Evolutionary conservation across 2,888 invertebrate genomes (phyloP), one percentile per base, ranked within the genome.

Genomic region (Stramonita haemastoma): DNA sequence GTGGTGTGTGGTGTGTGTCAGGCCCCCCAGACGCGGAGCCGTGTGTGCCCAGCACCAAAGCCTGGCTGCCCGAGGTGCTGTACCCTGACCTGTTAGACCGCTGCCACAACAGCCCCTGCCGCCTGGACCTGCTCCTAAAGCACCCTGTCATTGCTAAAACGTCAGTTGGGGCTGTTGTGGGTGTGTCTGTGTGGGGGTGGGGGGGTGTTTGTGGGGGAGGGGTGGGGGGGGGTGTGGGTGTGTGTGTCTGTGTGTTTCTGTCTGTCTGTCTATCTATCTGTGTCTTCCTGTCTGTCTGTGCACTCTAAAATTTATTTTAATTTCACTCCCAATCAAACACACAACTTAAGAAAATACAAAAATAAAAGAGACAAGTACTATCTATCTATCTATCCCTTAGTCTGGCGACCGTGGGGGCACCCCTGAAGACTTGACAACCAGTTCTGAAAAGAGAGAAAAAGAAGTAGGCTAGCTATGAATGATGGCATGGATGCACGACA

Each of bases 1-100:
- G 73, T 26, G 73, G 6, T 15, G 6, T 15, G 13, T 15, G 13
- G 26, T 73, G 73, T 73, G 17, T 56, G 81, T 2, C 90, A 95
- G 95, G 95, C 56, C 92, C 93, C 13, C 95, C 95, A 0, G 95
- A 95, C 90, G 94, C 94, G 1, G 93, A 94, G 73, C 87, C 90
- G 22, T 95, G 95, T 91, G 91, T 91, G 15, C 91, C 92, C 15
- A 94, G 94, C 87, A 91, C 91, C 1, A 85, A 91, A 60, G 92
- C 94, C 5, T 95, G 95, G 95, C 92, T 93, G 91, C 94, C 94
- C 1, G 90, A 91, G 73, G 81, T 83, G 81, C 46, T 22, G 29
- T 83, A 36, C 81, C 81, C 46, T 2, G 73, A 87, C 5, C 34
- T 83, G 70, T 88, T 87, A 2, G 89, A 91, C 0, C 94, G 93